Evolutionary conservation across 2,113 vertebrate genomes (phyloP), one percentile per base, ranked within the genome.

Genomic region (Camelus bactrianus): DNA sequence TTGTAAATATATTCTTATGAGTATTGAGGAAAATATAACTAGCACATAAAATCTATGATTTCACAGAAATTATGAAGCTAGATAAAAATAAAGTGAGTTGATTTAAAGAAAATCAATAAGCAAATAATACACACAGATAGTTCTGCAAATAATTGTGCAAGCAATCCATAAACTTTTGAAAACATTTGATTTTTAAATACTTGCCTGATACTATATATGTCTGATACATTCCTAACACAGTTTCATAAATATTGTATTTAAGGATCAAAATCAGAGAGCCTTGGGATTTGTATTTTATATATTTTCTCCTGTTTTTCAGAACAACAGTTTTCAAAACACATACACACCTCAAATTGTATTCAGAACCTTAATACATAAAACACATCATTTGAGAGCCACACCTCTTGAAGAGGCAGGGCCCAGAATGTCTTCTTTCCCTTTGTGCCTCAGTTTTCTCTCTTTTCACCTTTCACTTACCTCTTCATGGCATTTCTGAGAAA

Each of bases 151-250:
- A 50, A 58, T 72, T 83, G 10, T 82, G 11, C 35, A 86, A 42
- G 24, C 82, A 48, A 11, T 52, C 64, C 26, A 46, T 77, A 79
- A 77, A n/a, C 14, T 79, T 96, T 92, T 56, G 64, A 28, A 60
- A 87, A 83, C 62, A 62, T 69, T 81, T 95, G 35, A 70, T 84
- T 92, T 94, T 93, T 91, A 92, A 89, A 92, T 95, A 86, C n/a
- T 19, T 89, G n/a, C 52, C 30, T 91, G 35, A 89, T 60, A 73
- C 19, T 89, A 26, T 13, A 10, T 70, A 20, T 89, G 32, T 67
- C 75, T 80, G 46, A 30, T 72, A 11, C 9, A 79, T 84, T 32
- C 32, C 58, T 80, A 22, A 79, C 46, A 64, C 30, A 52, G 16
- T 69, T 19, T 87, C n/a, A 80, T 87, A 86, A 73, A 91, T 84